Evolutionary conservation across 1,140 invertebrate species (phyloP), one percentile per base, ranked within the genome.

Genomic region (Heliconius melpomene): DNA sequence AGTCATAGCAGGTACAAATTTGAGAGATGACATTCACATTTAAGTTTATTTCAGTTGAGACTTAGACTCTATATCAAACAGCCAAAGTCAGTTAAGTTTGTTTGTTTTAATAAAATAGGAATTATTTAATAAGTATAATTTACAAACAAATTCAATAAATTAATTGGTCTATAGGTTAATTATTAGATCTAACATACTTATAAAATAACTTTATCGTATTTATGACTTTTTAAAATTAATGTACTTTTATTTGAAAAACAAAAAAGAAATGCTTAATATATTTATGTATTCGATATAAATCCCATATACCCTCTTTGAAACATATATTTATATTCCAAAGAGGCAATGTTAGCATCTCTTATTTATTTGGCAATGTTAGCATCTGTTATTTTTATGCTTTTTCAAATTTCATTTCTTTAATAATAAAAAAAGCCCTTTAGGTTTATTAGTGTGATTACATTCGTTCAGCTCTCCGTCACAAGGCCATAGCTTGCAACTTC

Each of bases 281-380:
- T 57, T 57, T 23, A 57, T 57, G 54, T 52, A 52, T 57, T 57
- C n/a, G n/a, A 57, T 57, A 57, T 57, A 20, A 52, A 7, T 57
- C 2, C 20, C 20, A 57, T 9, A n/a, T 57, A 9, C 2, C 8
- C 7, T 57, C n/a, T 23, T 57, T 57, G 54, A 46, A 5, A 13
- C 40, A 46, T 16, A 16, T 13, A 16, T 1, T 46, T 5, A 3
- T 13, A 46, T 46, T 46, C 13, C 40, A 46, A 46, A 3, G 40
- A 46, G 40, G 13, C 54, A 57, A 57, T 23, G 9, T 57, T 57
- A 52, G 50, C 7, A 7, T 52, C 50, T 52, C 5, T 18, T 20
- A 52, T 57, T 23, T 66, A n/a, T 60, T 60, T 60, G 57, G 23
- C 57, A 60, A 60, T 60, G n/a, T 60, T 23, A 60, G 57, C 57